Conservation (phyloP, 2,113 vertebrate species). For the Charina bottae region DNA sequence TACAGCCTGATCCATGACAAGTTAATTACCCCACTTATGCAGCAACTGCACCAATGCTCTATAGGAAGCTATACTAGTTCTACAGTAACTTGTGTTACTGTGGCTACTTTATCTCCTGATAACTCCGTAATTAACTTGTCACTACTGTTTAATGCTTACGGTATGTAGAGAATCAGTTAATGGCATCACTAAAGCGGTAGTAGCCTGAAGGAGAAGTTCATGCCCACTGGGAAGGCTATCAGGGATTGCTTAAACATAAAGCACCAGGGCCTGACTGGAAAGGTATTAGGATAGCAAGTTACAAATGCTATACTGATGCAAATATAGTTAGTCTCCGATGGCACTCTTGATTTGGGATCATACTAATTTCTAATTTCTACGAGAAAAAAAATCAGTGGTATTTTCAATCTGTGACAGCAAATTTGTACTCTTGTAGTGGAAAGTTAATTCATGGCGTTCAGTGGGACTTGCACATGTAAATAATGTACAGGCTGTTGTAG, state of each 20-base stretch:
- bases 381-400: neutral
- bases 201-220: conserved; percentile 60
- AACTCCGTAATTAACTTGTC: conserved; percentile 70
- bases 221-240: conserved; percentile 59
- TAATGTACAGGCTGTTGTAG: neutral
- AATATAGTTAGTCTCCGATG: conserved; percentile 5
- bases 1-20: conserved; percentile 64
- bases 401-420: neutral
- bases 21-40: conserved; percentile 70
- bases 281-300: conserved; percentile 28
- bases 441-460: neutral
- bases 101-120: conserved; percentile 71
- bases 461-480: neutral
- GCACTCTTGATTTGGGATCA: neutral
- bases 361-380: neutral
- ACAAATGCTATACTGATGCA: conserved; percentile 10
- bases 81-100: conserved; percentile 63
- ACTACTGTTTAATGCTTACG: conserved; percentile 61
- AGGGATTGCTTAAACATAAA: conserved; percentile 41
- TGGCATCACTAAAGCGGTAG: conserved; percentile 57
- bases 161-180: conserved; percentile 50
- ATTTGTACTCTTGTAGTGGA: neutral
- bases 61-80: conserved; percentile 66
- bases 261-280: conserved; percentile 47
- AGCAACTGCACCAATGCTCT: conserved; percentile 63